Conservation (phyloP, 2,113 vertebrate genomes). For the Chroicocephalus ridibundus region DNA sequence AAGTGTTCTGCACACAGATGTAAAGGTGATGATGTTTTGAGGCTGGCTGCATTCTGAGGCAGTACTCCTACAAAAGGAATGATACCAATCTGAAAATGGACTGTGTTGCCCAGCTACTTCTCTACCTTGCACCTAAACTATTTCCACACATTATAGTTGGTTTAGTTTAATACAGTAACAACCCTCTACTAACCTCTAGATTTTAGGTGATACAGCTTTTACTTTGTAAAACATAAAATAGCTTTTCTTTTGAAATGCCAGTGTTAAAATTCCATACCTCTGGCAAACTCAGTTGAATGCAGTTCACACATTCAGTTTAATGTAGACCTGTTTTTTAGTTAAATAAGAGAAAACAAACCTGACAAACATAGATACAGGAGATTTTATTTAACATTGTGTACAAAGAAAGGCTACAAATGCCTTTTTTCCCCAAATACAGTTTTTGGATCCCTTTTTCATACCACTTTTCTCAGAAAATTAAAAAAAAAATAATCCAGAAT, state of each 20-base stretch:
- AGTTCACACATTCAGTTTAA: not conserved
- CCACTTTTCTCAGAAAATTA: constrained; percentile 50
- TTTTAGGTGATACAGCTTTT: not conserved
- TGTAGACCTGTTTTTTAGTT: not conserved
- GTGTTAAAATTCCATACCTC: not conserved
- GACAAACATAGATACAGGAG: constrained; percentile 66
- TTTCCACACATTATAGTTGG: not conserved
- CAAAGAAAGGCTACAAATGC: constrained; percentile 77
- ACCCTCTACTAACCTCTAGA: not conserved
- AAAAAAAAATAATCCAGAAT: not conserved
- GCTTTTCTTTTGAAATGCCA: not conserved
- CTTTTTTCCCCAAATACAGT: constrained; percentile 53
- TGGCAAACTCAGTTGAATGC: not conserved
- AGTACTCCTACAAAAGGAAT: not conserved
- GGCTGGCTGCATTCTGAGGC: not conserved
- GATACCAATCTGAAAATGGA: not conserved
- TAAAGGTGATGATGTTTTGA: not conserved
- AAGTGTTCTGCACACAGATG: not conserved
- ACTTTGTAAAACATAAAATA: not conserved
- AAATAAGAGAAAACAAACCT: constrained; percentile 28
- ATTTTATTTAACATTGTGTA: constrained; percentile 80
- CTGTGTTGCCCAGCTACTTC: not conserved
- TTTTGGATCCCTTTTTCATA: constrained; percentile 66
- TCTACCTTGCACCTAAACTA: not conserved
- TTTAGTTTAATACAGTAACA: not conserved